Conservation (phyloP, 1,140 invertebrate genomes). For the Sminthurides bifidus region DNA sequence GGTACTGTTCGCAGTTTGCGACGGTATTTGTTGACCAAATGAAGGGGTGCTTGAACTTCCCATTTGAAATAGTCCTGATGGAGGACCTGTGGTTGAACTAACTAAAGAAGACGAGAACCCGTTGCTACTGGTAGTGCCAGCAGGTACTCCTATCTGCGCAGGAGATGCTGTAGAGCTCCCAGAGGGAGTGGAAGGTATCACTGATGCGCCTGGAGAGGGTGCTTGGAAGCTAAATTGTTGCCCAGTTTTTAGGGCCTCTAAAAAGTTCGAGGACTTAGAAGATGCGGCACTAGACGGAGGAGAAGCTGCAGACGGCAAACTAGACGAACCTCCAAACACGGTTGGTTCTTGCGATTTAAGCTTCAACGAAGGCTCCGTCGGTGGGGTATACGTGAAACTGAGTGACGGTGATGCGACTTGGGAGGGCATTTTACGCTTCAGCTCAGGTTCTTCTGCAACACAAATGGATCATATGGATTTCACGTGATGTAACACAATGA, state of each 20-base stretch:
- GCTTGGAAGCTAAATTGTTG: not conserved
- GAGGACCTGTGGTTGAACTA: no score
- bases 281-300: not conserved
- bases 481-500: no score
- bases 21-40: no score
- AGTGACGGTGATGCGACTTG: not conserved
- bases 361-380: slow-evolving; percentile 7
- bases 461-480: no score
- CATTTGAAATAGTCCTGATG: no score
- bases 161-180: not conserved
- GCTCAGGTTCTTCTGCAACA: not conserved
- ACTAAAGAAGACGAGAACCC: no score
- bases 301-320: not conserved
- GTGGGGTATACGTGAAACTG: slow-evolving; percentile 10
- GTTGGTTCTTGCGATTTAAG: no score
- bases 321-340: no score
- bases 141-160: no score
- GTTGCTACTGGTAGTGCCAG: not conserved
- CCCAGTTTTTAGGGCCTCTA: slow-evolving; percentile 6
- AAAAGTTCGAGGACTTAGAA: slow-evolving; percentile 10
- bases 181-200: not conserved
- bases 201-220: not conserved
- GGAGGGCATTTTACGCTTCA: slow-evolving; percentile 1
- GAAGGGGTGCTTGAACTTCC: no score
- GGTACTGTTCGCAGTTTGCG: no score